Conservation (phyloP, 1,140 invertebrate genomes). For the Akabosia matsudoensis region DNA sequence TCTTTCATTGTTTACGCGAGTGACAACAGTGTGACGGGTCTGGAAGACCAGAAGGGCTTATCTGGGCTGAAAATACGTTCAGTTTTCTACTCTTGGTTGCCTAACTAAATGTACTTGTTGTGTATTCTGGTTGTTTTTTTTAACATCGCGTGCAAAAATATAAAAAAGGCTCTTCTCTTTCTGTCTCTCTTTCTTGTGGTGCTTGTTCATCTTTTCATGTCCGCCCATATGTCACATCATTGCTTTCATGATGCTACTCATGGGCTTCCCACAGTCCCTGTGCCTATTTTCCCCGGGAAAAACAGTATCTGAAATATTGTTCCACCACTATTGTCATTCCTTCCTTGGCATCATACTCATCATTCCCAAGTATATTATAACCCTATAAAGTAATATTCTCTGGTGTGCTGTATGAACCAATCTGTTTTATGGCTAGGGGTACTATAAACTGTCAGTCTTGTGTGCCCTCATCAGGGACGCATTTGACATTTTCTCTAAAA, state of each 20-base stretch:
- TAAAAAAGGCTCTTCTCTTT: too few species aligned
- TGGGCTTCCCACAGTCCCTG: neutral
- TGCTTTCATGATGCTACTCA: neutral
- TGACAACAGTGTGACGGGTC: too few species aligned
- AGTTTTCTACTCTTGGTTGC: neutral
- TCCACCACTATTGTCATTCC: too few species aligned
- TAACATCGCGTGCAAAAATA: neutral
- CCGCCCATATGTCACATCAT: slow-evolving; percentile 13
- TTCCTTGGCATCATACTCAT: too few species aligned
- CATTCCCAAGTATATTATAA: too few species aligned
- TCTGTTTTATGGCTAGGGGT: too few species aligned
- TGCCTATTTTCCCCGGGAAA: neutral
- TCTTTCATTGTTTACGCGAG: too few species aligned
- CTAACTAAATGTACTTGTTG: neutral
- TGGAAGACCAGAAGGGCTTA: neutral
- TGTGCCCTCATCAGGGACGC: too few species aligned
- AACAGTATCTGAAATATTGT: neutral
- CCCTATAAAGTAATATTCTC: too few species aligned
- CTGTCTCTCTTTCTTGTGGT: neutral
- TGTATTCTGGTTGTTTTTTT: neutral
- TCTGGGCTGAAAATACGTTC: neutral
- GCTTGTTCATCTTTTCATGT: neutral
- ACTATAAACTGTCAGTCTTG: neutral
- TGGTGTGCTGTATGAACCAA: too few species aligned
- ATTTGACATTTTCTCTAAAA: too few species aligned